phyloP scores from a whole-genome alignment of 1,140 invertebrate genomes.

The Dysdera silvatica region DNA sequence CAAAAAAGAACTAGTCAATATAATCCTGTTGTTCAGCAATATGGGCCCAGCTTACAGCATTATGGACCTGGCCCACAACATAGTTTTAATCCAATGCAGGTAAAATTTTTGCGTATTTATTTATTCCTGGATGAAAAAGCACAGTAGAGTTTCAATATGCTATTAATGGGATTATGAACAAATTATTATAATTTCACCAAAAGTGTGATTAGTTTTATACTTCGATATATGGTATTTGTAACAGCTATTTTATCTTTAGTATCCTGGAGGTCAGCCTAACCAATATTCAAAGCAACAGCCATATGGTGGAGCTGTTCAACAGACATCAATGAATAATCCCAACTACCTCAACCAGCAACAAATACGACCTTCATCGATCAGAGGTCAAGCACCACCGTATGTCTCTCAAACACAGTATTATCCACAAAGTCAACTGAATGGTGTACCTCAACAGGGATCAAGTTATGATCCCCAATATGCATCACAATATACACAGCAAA shows the following conservation, averaged over 20 bases:
- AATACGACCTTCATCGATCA: constrained; percentile 35
- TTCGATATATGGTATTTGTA: background rate
- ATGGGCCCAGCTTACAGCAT: constrained; percentile 37
- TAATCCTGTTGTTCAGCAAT: constrained; percentile 23
- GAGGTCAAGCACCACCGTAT: constrained; percentile 36
- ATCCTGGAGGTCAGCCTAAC: constrained; percentile 13
- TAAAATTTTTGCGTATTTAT: constrained; percentile 36
- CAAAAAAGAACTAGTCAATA: constrained; percentile 54
- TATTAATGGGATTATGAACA: constrained; percentile 38
- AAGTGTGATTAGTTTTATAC: too few relatives aligned
- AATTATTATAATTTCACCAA: too few relatives aligned
- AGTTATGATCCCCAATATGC: constrained; percentile 29
- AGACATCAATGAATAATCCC: constrained; percentile 48
- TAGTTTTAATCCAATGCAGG: constrained; percentile 45
- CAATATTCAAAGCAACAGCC: constrained; percentile 42
- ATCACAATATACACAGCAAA: constrained; percentile 33
- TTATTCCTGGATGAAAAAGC: constrained; percentile 38
- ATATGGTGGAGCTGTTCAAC: constrained; percentile 44
- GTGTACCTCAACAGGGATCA: constrained; percentile 39
- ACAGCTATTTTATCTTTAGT: background rate
- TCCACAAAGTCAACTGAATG: constrained; percentile 38
- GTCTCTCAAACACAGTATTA: constrained; percentile 53
- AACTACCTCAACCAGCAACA: constrained; percentile 61
- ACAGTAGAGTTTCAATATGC: constrained; percentile 35
- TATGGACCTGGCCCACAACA: constrained; percentile 38